phyloP scores from a whole-genome alignment of 2,113 vertebrate species.

The Mus spicilegus region DNA sequence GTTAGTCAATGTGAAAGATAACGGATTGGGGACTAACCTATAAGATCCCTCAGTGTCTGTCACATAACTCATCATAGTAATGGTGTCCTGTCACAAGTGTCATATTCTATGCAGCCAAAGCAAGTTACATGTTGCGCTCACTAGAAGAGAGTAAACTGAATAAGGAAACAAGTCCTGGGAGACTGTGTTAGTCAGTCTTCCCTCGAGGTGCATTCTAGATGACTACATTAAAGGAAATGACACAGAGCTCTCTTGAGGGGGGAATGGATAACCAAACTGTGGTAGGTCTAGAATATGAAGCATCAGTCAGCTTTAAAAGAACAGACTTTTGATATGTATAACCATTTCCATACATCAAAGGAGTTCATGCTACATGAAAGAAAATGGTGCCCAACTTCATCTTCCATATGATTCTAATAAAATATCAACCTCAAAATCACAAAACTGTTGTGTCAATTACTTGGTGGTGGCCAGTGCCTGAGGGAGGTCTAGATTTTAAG shows the following conservation, averaged over 20 bases:
- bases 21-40: not conserved
- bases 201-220: not conserved
- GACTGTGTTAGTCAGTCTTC: not conserved
- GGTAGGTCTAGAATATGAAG: not conserved
- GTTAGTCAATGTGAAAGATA: not conserved
- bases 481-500: not conserved
- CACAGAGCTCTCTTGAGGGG: not conserved
- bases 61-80: not conserved
- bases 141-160: not conserved
- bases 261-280: not conserved
- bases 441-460: not conserved
- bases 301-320: not conserved
- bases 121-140: not conserved
- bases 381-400: not conserved
- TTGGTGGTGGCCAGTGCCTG: not conserved
- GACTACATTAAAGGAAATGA: not conserved
- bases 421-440: not conserved
- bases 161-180: not conserved
- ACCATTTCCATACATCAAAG: not conserved
- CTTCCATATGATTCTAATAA: not conserved
- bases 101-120: not conserved
- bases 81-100: not conserved
- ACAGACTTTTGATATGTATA: not conserved
- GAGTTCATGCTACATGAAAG: not conserved
- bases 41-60: not conserved